phyloP scores from a whole-genome alignment of 2,797 vertebrate species.

The Novumbra hubbsi region DNA sequence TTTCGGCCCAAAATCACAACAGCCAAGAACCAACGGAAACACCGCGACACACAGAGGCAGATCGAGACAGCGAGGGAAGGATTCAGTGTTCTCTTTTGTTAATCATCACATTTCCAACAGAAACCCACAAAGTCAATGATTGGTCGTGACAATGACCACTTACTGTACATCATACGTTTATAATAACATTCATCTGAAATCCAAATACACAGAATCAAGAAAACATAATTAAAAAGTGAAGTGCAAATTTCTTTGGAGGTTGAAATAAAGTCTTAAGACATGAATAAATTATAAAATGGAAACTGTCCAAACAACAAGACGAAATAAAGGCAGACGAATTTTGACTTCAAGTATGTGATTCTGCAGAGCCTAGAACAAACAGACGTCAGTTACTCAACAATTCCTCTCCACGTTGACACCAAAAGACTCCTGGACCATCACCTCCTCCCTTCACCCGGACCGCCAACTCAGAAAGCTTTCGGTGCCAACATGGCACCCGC shows the following conservation, averaged over 20 bases:
- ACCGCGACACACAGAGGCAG: constrained; percentile 81
- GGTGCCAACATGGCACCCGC: constrained; percentile 30
- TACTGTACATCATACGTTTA: constrained; percentile 27
- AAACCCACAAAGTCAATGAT: constrained; percentile 65
- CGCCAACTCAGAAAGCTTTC: constrained; percentile 19
- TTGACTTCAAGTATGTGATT: constrained; percentile 89
- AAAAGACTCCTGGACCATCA: constrained; percentile 24
- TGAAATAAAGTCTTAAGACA: constrained; percentile 87
- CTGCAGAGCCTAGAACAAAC: constrained; percentile 35
- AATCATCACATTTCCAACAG: constrained; percentile 75
- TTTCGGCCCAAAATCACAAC: constrained; percentile 47
- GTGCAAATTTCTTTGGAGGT: constrained; percentile 99
- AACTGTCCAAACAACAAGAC: constrained; percentile 69
- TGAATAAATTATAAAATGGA: constrained; percentile 81
- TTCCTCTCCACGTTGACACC: constrained; percentile 39
- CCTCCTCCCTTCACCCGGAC: constrained; percentile 19
- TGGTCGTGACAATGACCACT: constrained; percentile 66
- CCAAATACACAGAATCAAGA: constrained; percentile 55
- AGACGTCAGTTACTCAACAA: constrained; percentile 27
- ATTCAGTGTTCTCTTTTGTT: constrained; percentile 74
- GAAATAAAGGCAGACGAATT: constrained; percentile 84
- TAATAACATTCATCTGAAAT: constrained; percentile 52
- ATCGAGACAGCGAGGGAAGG: constrained; percentile 52
- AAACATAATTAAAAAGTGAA: constrained; percentile 76
- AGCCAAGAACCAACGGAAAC: constrained; percentile 73